Percentiles rank a stretch among this genome's conserved stretches.
Conservation (phyloP, 2,888 invertebrate species). For the Drosophila mulleri region DNA sequence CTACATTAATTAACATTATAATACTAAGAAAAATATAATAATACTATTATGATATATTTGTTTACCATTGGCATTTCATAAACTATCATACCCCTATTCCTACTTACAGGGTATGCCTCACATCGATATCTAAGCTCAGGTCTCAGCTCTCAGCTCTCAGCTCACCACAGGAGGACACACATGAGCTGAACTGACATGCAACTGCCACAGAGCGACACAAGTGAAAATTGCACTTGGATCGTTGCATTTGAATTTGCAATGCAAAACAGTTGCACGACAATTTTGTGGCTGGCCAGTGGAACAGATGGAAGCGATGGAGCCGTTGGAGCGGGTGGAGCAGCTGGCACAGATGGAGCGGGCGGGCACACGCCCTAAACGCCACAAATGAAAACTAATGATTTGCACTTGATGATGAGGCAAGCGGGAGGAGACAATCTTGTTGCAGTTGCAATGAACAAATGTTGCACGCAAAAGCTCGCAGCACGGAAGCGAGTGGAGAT, state of each 20-base stretch:
- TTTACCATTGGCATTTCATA: too few species aligned
- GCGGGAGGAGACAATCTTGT: conserved; percentile 16
- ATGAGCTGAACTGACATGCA: conserved; percentile 64
- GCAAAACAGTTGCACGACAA: conserved; percentile 76
- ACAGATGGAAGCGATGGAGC: neutral
- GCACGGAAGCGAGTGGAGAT: conserved; percentile 70
- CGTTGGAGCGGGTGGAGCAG: neutral
- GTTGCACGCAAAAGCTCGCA: conserved; percentile 66
- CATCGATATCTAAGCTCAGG: conserved; percentile 15
- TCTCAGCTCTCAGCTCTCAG: neutral
- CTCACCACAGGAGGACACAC: conserved; percentile 51
- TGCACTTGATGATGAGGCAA: conserved; percentile 64
- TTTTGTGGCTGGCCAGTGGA: conserved; percentile 17
- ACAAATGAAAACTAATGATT: conserved; percentile 80
- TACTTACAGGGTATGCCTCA: conserved; percentile 5
- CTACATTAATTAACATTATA: too few species aligned
- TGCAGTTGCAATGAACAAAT: neutral
- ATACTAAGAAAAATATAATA: too few species aligned
- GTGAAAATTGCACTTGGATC: conserved; percentile 71
- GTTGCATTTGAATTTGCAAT: conserved; percentile 71
- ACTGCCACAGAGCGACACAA: conserved; percentile 70
- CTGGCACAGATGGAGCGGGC: conserved; percentile 3
- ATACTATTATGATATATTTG: too few species aligned
- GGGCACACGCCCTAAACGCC: conserved; percentile 76
- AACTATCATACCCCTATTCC: neutral